Base-by-base conservation (phyloP, 2,113 vertebrate species). In the Mesoclemmys tuberculata region DNA sequence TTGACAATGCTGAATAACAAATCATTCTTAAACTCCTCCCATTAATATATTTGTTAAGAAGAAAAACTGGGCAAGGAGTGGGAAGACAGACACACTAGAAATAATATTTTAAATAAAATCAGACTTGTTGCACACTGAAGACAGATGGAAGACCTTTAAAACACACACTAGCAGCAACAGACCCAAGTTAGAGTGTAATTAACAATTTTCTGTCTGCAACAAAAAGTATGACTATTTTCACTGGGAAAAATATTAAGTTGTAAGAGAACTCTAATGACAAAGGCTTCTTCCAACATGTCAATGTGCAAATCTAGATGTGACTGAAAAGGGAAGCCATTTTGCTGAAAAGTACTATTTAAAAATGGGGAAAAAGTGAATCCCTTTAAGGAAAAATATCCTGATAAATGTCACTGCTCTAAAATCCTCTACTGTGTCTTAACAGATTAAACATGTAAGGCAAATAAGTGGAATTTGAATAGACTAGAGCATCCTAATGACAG, bases 381-480 rank as follows among this genome's bases (percentile, higher is more conserved):
- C 7, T 71, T 5, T 52, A 80, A 77, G 27, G 2, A 51, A 86
- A 84, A 92, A 77, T 2, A 48, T 90, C 49, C 21, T 88, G 41
- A 86, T n/a, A 44, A 48, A 85, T 16, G 49, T 8, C 18, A 68
- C 35, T 68, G 64, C 31, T 86, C 1, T 75, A 75, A 0, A 80
- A 8, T 80, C 87, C 22, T 84, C 81, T 84, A n/a, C 21, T 10
- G 84, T 91, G 21, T 80, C 71, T n/a, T 90, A 92, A 91, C 88
- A 29, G 91, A 94, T 90, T 94, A 84, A 82, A 89, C n/a, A 35
- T 88, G 31, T 58, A 91, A 86, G 56, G 31, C 88, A 92, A 95
- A 95, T 86, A 84, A 95, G 92, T 84, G 52, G 64, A 92, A 94
- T 90, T 97, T 94, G 94, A 97, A 88, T 85, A 88, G 85, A 84